Evolutionary conservation across 2,797 vertebrate genomes (phyloP).

Genomic region (Amblyraja radiata): DNA sequence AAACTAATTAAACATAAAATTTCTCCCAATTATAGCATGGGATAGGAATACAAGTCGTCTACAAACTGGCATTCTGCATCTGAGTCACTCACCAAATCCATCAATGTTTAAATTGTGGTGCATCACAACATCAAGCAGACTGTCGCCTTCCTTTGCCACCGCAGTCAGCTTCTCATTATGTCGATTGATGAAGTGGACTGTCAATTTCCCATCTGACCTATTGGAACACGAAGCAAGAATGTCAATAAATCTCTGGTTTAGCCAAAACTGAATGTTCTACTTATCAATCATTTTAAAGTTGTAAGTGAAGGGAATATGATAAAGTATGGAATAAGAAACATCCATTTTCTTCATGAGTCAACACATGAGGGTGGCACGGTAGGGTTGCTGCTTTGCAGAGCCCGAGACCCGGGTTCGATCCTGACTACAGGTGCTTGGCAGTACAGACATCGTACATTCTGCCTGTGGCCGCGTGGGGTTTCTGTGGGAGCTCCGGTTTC

Average conservation of each 20-base stretch:
- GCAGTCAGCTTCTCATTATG: slow-evolving; percentile 54
- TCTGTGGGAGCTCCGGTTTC: too few species aligned
- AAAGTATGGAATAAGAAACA: not conserved
- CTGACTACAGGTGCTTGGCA: too few species aligned
- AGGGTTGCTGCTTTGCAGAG: too few species aligned
- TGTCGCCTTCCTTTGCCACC: slow-evolving; percentile 58
- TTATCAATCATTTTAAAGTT: not conserved
- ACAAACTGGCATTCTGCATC: not conserved
- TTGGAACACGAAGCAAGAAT: slow-evolving; percentile 40
- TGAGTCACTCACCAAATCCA: slow-evolving; percentile 58
- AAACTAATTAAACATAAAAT: not conserved
- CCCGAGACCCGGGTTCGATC: too few species aligned
- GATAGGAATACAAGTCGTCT: not conserved
- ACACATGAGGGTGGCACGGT: too few species aligned
- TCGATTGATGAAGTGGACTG: slow-evolving; percentile 60
- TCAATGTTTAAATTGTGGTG: slow-evolving; percentile 63
- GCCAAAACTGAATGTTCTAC: not conserved
- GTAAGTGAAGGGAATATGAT: not conserved
- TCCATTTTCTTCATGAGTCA: not conserved
- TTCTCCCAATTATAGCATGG: not conserved
- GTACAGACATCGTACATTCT: too few species aligned
- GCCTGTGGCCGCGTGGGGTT: too few species aligned
- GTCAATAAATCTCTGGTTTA: not conserved
- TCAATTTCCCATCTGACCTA: slow-evolving; percentile 48
- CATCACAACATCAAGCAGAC: slow-evolving; percentile 60